A percentile compares a stretch with the other conserved stretches of the same genome.
Conservation (phyloP, 2,797 vertebrate species). For the Cossypha polioptera region DNA sequence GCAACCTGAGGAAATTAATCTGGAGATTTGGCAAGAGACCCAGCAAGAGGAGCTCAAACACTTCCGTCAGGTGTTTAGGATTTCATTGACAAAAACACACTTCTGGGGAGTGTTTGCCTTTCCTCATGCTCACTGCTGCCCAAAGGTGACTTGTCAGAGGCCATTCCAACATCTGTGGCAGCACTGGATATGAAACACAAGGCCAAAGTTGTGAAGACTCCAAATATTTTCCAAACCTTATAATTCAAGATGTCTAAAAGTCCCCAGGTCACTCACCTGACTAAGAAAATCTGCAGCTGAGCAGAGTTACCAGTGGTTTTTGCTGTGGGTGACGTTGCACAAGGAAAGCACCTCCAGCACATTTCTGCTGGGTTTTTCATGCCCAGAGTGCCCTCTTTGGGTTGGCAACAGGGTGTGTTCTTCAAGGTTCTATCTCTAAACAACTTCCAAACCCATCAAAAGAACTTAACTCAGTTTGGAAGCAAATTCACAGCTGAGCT, state of each 20-base stretch:
- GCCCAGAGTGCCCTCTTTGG: conserved; percentile 52
- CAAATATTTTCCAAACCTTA: background rate
- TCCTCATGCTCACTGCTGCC: background rate
- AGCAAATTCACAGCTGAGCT: background rate
- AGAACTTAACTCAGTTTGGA: background rate
- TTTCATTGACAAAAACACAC: background rate
- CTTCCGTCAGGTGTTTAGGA: background rate
- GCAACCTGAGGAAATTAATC: background rate
- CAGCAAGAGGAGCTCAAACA: background rate
- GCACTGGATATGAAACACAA: background rate
- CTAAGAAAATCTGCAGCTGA: background rate
- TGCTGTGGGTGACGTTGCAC: background rate
- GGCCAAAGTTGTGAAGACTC: background rate
- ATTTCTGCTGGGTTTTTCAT: background rate
- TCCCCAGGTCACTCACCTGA: background rate
- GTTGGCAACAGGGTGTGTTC: background rate
- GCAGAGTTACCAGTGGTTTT: background rate
- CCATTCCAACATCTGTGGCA: background rate
- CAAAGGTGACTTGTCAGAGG: background rate
- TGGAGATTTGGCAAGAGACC: background rate
- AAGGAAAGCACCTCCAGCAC: background rate
- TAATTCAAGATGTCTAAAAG: background rate
- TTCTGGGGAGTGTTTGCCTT: background rate
- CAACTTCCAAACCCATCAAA: accelerated
- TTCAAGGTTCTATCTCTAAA: background rate